phyloP scores from a whole-genome alignment of 2,113 vertebrate genomes.

The Trichechus manatus region DNA sequence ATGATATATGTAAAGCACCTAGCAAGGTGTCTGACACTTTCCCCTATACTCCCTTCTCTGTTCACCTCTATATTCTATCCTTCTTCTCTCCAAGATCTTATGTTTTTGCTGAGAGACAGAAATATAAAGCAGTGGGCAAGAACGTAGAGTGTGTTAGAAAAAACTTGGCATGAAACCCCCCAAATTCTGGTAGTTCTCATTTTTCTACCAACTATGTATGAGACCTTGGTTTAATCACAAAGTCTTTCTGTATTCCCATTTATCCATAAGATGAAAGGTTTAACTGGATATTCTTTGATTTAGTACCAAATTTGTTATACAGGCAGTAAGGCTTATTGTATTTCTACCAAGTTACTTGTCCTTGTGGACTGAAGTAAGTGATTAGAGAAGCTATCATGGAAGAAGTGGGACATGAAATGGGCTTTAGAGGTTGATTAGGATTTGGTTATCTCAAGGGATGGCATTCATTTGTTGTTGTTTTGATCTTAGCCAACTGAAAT shows the following conservation, averaged over 20 bases:
- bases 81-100: background rate
- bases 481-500: slow-evolving; percentile 26
- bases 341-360: background rate
- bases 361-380: background rate
- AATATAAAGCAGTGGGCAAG: background rate
- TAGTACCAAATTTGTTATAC: background rate
- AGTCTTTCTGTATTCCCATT: background rate
- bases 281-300: background rate
- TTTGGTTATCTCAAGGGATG: slow-evolving; percentile 27
- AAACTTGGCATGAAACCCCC: background rate
- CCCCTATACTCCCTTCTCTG: background rate
- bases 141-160: background rate
- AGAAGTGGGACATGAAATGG: background rate
- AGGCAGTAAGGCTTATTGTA: background rate
- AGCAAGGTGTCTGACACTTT: background rate
- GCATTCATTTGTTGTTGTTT: slow-evolving; percentile 53
- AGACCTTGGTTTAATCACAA: slow-evolving; percentile 46
- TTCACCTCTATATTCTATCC: background rate
- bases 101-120: background rate
- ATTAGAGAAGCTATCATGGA: background rate
- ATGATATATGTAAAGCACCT: background rate
- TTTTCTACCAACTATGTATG: background rate
- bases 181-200: background rate
- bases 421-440: slow-evolving; percentile 26
- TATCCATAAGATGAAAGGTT: background rate